These are phyloP conservation scores for Carassius carassius DNA, from an alignment of 2,113 vertebrate species.

Conservation along the genomic window DNA sequence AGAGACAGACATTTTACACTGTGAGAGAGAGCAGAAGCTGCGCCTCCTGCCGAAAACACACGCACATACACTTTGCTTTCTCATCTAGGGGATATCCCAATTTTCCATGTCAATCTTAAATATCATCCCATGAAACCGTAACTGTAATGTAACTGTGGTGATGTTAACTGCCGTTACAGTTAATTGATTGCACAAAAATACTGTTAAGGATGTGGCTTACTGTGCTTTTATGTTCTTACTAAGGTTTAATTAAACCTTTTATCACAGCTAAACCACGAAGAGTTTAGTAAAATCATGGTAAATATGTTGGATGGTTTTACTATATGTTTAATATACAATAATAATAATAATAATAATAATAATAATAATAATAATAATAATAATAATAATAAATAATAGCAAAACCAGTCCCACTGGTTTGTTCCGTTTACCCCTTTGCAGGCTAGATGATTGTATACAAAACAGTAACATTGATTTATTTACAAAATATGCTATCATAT, in stretches of 20 bases:
- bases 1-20: slow-evolving; percentile 15
- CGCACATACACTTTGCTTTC: neutral
- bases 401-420: neutral
- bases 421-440: neutral
- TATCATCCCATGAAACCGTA: neutral
- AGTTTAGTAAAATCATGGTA: neutral
- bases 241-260: neutral
- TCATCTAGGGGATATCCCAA: slow-evolving; percentile 34
- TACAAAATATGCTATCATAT: neutral
- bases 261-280: neutral
- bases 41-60: slow-evolving; percentile 33
- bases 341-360: neutral
- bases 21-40: neutral
- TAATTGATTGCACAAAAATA: neutral
- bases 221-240: neutral
- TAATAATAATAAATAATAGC: neutral
- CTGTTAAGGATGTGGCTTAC: neutral
- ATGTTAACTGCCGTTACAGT: neutral
- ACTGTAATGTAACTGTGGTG: neutral
- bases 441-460: neutral
- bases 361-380: no score
- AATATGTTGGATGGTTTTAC: neutral
- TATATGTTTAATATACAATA: neutral
- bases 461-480: neutral
- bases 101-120: neutral